Evolutionary conservation across 2,113 vertebrate species (phyloP).

Genomic region (Cyanoramphus novaezelandiae): DNA sequence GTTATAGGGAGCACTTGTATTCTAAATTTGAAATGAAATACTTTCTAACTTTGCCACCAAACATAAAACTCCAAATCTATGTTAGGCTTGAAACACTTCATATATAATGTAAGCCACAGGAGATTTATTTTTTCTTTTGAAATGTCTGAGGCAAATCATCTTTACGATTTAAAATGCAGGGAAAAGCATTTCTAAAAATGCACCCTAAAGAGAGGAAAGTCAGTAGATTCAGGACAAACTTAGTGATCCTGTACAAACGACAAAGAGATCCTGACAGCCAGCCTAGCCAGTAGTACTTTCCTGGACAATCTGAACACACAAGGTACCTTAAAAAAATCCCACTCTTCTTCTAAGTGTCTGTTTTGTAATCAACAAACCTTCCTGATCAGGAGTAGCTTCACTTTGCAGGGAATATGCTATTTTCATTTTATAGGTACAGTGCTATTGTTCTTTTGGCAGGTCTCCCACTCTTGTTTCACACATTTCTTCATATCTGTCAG

Average conservation of each 20-base stretch:
- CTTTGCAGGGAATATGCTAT: neutral
- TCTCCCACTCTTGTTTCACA: constrained; percentile 3
- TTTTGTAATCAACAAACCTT: neutral
- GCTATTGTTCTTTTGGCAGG: constrained; percentile 19
- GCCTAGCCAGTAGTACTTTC: neutral
- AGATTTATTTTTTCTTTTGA: constrained; percentile 48
- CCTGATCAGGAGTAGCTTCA: neutral
- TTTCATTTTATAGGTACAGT: neutral
- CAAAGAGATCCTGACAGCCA: neutral
- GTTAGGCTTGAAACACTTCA: constrained; percentile 7
- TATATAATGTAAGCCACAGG: constrained; percentile 21
- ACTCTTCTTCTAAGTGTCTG: neutral
- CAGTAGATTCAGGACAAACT: neutral
- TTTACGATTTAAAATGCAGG: neutral
- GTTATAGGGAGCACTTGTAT: neutral
- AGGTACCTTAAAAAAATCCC: neutral
- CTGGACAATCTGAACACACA: neutral
- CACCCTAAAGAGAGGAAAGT: neutral
- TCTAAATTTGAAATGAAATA: constrained; percentile 35
- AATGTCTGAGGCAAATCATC: constrained; percentile 19
- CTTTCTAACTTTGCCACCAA: constrained; percentile 31
- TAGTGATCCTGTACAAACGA: neutral
- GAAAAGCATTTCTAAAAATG: constrained; percentile 21
- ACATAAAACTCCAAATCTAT: neutral
- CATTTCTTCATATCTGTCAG: constrained; percentile 10